phyloP scores from a whole-genome alignment of 2,113 vertebrate species.

The Salvator merianae region DNA sequence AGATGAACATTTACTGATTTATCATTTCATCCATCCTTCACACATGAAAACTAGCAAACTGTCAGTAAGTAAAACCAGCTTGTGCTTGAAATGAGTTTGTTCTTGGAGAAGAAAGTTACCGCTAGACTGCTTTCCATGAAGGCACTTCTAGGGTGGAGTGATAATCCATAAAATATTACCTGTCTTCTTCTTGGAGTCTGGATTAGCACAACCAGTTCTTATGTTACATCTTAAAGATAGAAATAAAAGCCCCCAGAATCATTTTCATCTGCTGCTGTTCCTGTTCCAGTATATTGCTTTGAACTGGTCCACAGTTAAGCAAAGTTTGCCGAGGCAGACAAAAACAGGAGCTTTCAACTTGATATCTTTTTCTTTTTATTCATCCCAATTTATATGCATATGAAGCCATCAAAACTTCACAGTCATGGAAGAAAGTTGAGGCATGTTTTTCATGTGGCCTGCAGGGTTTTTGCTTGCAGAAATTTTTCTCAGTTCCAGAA shows the following conservation, averaged over 20 bases:
- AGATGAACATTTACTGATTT: neutral
- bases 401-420: neutral
- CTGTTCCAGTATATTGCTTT: neutral
- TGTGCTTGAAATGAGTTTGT: neutral
- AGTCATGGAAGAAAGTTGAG: neutral
- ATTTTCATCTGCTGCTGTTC: neutral
- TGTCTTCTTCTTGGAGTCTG: neutral
- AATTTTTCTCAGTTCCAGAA: neutral
- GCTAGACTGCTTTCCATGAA: neutral
- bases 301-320: neutral
- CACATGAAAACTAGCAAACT: neutral
- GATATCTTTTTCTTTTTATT: neutral
- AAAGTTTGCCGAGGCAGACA: neutral
- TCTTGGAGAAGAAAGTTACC: neutral
- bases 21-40: too few species aligned
- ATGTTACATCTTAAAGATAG: neutral
- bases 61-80: neutral
- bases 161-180: neutral
- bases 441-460: neutral
- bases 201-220: neutral
- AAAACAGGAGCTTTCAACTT: neutral
- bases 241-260: neutral
- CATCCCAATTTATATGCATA: neutral
- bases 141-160: neutral
- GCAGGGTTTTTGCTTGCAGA: neutral